Conservation (phyloP, 2,113 vertebrate species). For the Nanorana parkeri region DNA sequence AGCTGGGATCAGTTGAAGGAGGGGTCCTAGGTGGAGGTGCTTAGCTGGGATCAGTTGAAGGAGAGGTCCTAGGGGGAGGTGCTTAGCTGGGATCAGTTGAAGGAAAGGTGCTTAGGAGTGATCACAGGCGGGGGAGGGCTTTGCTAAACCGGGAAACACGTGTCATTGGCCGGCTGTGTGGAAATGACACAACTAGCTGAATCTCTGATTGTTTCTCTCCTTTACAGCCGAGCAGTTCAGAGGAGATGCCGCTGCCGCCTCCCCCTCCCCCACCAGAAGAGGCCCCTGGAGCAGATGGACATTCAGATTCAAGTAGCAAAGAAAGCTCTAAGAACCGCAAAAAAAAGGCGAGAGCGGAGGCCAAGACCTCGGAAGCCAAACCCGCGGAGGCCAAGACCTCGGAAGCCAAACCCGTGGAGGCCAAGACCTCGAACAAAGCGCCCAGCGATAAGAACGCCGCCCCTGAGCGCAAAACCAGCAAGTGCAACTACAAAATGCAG, state of each 20-base stretch:
- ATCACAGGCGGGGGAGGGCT: too few species aligned
- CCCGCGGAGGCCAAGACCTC: neutral
- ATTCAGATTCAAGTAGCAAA: slow-evolving; percentile 67
- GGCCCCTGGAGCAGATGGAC: slow-evolving; percentile 63
- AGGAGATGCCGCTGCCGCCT: neutral
- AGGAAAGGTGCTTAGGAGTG: too few species aligned
- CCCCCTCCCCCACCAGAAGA: slow-evolving; percentile 51
- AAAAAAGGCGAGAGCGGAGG: neutral
- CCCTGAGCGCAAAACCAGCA: slow-evolving; percentile 77
- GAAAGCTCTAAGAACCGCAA: slow-evolving; percentile 63
- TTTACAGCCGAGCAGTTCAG: neutral
- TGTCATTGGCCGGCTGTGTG: too few species aligned
- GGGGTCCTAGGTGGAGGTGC: too few species aligned
- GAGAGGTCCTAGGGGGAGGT: too few species aligned
- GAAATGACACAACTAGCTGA: too few species aligned
- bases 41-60: too few species aligned
- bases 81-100: slow-evolving; percentile 11
- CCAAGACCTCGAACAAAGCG: neutral
- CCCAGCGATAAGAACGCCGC: slow-evolving; percentile 68
- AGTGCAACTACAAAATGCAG: slow-evolving; percentile 85
- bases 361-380: neutral
- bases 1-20: too few species aligned
- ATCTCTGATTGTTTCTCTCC: neutral
- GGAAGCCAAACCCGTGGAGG: too few species aligned
- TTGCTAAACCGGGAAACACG: too few species aligned